Conservation (phyloP, 2,797 vertebrate genomes). For the Eulemur albifrons region DNA sequence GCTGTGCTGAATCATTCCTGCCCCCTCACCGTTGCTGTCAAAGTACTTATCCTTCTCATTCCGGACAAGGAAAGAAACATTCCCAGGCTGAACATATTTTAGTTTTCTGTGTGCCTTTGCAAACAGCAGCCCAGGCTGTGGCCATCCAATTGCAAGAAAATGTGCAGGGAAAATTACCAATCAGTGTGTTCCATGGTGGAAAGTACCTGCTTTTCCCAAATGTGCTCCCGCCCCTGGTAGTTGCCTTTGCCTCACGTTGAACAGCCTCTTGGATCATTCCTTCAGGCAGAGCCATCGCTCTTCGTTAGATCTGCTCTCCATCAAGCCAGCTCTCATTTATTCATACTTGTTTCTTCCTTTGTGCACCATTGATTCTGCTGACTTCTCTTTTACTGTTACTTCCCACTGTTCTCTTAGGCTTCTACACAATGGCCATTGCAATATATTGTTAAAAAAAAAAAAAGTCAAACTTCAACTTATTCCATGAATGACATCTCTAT, state of each 20-base stretch:
- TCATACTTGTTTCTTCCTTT: not conserved
- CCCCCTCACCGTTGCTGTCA: not conserved
- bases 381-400: slow-evolving; percentile 2
- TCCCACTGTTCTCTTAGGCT: not conserved
- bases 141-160: not conserved
- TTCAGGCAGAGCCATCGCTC: not conserved
- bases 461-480: not conserved
- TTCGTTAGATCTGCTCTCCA: not conserved
- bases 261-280: not conserved
- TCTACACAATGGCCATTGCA: not conserved
- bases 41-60: not conserved
- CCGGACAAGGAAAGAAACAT: not conserved
- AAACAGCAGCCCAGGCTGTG: not conserved
- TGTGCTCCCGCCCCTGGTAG: not conserved
- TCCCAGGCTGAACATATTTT: not conserved
- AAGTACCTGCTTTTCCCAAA: not conserved
- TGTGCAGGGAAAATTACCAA: not conserved
- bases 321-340: not conserved
- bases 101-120: not conserved
- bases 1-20: not conserved
- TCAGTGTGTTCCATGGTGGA: not conserved
- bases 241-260: not conserved
- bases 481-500: not conserved
- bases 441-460: not conserved
- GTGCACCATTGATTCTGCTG: slow-evolving; percentile 7